Base-by-base conservation (phyloP, 2,113 vertebrate genomes). In the Acanthochromis polyacanthus region DNA sequence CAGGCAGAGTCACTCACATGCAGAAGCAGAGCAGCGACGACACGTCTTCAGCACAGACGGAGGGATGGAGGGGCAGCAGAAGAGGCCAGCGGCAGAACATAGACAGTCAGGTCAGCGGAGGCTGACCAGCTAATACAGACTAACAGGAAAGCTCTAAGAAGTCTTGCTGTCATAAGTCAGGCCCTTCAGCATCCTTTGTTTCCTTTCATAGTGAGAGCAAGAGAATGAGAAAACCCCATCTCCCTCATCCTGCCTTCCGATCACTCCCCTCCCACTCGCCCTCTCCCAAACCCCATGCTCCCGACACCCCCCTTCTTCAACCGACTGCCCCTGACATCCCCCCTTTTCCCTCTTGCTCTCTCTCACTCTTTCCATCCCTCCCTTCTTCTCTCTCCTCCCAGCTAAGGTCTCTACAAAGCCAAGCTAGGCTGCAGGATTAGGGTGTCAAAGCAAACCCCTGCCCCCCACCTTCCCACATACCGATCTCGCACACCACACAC, bases 141-240 rank as follows among this genome's bases (percentile, higher is more conserved):
- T 72, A 75, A 48, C 59, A 64, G 43, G 32, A 51, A 43, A 69
- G 68, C 58, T 85, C 70, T 45, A 20, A 71, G 22, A 76, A 59
- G 71, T 77, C 72, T 75, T 79, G 75, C 71, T 82, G 87, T 85
- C 83, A 89, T 52, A 83, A 91, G 76, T 86, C 83, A 70, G 55
- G 59, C 74, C 61, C 43, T 50, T 84, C 63, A 84, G 78, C 73
- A 88, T 88, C 91, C 92, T 92, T 94, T 93, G 93, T 93, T 89
- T 91, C 88, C 82, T 80, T 85, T 88, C 66, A 83, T 9, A 66
- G 77, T 71, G 80, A 81, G 63, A 88, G 76, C 84, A 83, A 62
- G 58, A 88, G 76, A 87, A 77, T 86, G 85, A 91, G 65, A 52
- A 14, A 89, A 81, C 70, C 85, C 86, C 69, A 84, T 90, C 85